These are phyloP conservation scores for Lutraria rhynchaena DNA, from an alignment of 1,140 invertebrate genomes.

Conservation along the genomic window DNA sequence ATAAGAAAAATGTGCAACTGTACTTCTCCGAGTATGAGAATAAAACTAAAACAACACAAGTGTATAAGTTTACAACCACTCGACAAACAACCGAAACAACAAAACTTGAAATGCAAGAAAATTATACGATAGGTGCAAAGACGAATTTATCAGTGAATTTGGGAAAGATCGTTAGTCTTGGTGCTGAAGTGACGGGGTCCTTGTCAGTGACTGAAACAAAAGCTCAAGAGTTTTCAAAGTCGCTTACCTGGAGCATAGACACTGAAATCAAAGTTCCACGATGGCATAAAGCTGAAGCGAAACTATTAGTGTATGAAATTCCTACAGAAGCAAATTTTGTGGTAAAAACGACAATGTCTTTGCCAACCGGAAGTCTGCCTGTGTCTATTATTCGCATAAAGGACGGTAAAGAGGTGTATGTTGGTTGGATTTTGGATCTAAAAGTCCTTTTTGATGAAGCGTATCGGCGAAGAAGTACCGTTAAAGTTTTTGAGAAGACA, in stretches of 20 bases:
- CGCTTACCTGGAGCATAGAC: constrained; percentile 50
- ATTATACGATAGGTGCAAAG: constrained; percentile 50
- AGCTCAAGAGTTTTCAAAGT: constrained; percentile 37
- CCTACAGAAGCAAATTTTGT: constrained; percentile 24
- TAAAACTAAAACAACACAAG: constrained; percentile 23
- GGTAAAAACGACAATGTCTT: constrained; percentile 38
- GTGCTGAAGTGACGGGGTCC: constrained; percentile 16
- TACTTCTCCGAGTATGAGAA: constrained; percentile 57
- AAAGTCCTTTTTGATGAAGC: constrained; percentile 32
- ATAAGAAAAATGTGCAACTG: constrained; percentile 25
- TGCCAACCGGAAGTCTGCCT: constrained; percentile 24
- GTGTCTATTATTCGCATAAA: constrained; percentile 23
- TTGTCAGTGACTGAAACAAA: constrained; percentile 53
- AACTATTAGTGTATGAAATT: constrained; percentile 37
- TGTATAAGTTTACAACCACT: constrained; percentile 41
- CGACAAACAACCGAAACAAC: constrained; percentile 39
- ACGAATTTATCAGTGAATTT: constrained; percentile 53
- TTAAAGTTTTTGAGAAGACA: neutral
- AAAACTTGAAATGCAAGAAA: constrained; percentile 55
- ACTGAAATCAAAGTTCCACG: constrained; percentile 40
- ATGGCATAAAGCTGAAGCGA: constrained; percentile 42
- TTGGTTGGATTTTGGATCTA: constrained; percentile 22
- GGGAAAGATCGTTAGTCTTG: constrained; percentile 39
- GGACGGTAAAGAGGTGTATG: constrained; percentile 41
- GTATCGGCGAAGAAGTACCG: constrained; percentile 8